phyloP scores from a whole-genome alignment of 2,113 vertebrate genomes.

The Telmatochromis sp. region DNA sequence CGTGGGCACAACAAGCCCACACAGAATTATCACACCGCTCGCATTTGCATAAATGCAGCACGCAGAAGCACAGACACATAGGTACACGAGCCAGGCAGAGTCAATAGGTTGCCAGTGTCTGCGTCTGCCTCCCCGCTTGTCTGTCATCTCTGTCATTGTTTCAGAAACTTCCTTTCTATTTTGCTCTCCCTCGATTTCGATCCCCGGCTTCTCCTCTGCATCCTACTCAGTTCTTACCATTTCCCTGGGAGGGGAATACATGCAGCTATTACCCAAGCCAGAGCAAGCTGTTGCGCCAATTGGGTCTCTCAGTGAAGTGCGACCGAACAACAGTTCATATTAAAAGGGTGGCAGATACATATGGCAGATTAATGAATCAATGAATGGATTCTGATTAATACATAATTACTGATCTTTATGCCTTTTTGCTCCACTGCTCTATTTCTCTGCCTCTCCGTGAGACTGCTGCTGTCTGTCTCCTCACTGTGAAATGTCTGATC shows the following conservation, averaged over 20 bases:
- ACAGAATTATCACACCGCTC: slow-evolving; percentile 31
- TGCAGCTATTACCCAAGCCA: slow-evolving; percentile 3
- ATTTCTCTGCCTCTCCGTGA: not conserved
- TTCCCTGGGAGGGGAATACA: slow-evolving; percentile 11
- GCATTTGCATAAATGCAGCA: slow-evolving; percentile 33
- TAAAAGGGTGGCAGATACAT: slow-evolving; percentile 13
- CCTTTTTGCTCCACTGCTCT: not conserved
- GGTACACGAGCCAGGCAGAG: not conserved
- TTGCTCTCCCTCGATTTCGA: slow-evolving; percentile 19
- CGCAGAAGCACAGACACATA: not conserved
- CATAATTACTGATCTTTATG: slow-evolving; percentile 10
- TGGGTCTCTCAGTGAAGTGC: slow-evolving; percentile 15
- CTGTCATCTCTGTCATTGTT: not conserved
- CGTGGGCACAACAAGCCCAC: slow-evolving; percentile 39
- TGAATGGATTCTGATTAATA: slow-evolving; percentile 15
- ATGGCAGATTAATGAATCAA: slow-evolving; percentile 13
- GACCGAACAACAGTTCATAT: slow-evolving; percentile 30
- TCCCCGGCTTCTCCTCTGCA: not conserved
- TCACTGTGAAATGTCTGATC: not conserved
- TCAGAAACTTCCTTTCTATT: slow-evolving; percentile 32
- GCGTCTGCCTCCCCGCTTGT: not conserved
- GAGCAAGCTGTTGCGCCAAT: not conserved
- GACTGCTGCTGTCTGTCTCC: not conserved
- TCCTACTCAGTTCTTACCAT: not conserved
- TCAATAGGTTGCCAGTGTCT: slow-evolving; percentile 13